Base-by-base conservation (phyloP, 2,888 invertebrate genomes). In the Epinotia brunnichana region DNA sequence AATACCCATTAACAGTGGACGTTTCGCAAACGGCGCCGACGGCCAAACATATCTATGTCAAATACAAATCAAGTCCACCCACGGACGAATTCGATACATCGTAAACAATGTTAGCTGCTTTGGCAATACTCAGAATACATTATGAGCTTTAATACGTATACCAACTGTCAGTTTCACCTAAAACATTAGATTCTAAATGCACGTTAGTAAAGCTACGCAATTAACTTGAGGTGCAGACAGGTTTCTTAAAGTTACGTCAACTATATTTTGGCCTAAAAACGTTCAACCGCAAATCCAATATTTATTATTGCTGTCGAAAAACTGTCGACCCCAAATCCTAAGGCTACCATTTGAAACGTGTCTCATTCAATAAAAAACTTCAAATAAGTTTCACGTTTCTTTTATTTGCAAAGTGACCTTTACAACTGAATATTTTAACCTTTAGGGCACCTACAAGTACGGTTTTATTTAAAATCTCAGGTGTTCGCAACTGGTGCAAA, bases 21-120 rank as follows among this genome's bases (percentile, higher is more conserved):
- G 53, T 60, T 69, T 70, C 63, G 48, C 44, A 62, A 41, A 53
- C 53, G 64, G 17, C 51, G 64, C 64, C 19, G 7, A 41, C 39
- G 51, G 70, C 39, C 61, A 54, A 15, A 44, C 51, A 48, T 64
- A 64, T 72, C 61, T 74, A 72, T 74, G 71, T 66, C 68, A 39
- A 17, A 60, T 56, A 75, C 74, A 73, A 72, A 76, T 77, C 77
- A 72, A 66, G 61, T 74, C 74, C 75, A 53, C 76, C 76, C 64
- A 77, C 71, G 15, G 24, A 19, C 29, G 41, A 53, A 70, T 72
- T 44, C 69, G 74, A 72, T 71, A 35, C 59, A 56, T 29, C 61
- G 51, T 67, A 39, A 61, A 64, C 29, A 54, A 54, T 44, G 56
- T 24, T 15, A 39, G 29, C 29, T 19, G 17, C 39, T 44, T 41